Base-by-base conservation (phyloP, 2,797 vertebrate species). In the Pelodytes ibericus region DNA sequence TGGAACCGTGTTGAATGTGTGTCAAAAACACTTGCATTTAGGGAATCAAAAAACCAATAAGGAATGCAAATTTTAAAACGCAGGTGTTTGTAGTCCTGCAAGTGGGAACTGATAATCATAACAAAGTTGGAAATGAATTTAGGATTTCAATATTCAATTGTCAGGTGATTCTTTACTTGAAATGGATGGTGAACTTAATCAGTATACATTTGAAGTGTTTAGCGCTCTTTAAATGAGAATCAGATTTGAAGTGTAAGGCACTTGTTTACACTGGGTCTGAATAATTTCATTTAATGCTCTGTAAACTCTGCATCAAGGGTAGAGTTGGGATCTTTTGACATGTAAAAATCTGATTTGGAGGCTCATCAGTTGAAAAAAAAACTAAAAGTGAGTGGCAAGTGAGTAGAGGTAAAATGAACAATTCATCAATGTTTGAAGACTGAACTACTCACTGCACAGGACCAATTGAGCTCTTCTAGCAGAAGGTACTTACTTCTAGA, bases 11-110 rank as follows among this genome's bases (percentile, higher is more conserved):
- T 53, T 60, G 39, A 67, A 72, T 53, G 59, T 72, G 63, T 71
- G 33, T 69, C 63, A 72, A 22, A 49, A 71, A 64, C 25, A 15
- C 51, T 57, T 71, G 20, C 33, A 66, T 60, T 47, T 31, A 51
- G 68, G 60, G 10, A 66, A 59, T 53, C 10, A 59, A 71, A 20
- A 64, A 59, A 11, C 47, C 69, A 53, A 72, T 66, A 57, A 47
- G 36, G 27, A 51, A 72, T 62, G 44, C 44, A 72, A 24, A 72
- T 62, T 47, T 64, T 29, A 11, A 53, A 71, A 77, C 39, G 18
- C 33, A 57, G 13, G 20, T 62, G 33, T 71, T 57, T 58, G 25
- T 71, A 33, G 24, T 44, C 10, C 10, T 51, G 36, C 64, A 36
- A 69, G 39, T 9, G 33, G 57, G 24, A 56, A 39, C 15, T 61